Percentiles rank a stretch among this genome's conserved stretches.
These are phyloP conservation scores for Opisthograptis luteolata DNA, from an alignment of 2,888 invertebrate species.

Conservation along the genomic window DNA sequence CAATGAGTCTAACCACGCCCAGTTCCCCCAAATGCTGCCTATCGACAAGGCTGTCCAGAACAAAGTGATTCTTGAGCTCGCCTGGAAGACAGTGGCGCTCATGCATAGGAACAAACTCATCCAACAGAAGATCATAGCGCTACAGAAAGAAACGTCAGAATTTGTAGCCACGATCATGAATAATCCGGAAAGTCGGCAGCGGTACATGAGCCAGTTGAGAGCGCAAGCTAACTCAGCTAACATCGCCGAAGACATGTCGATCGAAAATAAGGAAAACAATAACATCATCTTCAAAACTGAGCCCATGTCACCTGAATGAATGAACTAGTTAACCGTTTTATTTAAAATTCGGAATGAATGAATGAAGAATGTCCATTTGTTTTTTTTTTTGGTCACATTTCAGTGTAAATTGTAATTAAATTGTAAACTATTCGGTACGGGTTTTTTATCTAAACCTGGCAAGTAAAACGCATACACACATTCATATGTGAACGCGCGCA, in stretches of 20 bases:
- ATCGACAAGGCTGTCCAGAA: conserved; percentile 64
- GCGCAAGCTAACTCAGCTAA: conserved; percentile 7
- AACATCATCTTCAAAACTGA: conserved; percentile 53
- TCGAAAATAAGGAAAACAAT: conserved; percentile 41
- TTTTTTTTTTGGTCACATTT: conserved; percentile 6
- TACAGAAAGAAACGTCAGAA: conserved; percentile 86
- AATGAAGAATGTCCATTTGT: conserved; percentile 12
- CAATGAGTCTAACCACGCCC: conserved; percentile 42
- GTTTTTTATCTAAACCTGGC: too few relatives aligned
- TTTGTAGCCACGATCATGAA: conserved; percentile 85
- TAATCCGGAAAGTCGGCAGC: conserved; percentile 73
- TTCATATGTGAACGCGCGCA: too few relatives aligned
- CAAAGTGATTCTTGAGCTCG: conserved; percentile 85
- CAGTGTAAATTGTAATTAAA: too few relatives aligned
- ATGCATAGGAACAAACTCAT: conserved; percentile 86
- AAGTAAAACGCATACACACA: too few relatives aligned
- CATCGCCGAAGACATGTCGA: conserved; percentile 18
- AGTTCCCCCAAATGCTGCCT: conserved; percentile 28
- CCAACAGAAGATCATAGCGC: conserved; percentile 84
- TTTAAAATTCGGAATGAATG: conserved; percentile 22
- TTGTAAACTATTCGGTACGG: too few relatives aligned
- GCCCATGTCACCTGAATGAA: conserved; percentile 32
- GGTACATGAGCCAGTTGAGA: conserved; percentile 59
- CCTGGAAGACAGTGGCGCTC: conserved; percentile 85
- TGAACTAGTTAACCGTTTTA: conserved; percentile 9